Conservation (phyloP, 2,113 vertebrate species). For the Brienomyrus longianalis region DNA sequence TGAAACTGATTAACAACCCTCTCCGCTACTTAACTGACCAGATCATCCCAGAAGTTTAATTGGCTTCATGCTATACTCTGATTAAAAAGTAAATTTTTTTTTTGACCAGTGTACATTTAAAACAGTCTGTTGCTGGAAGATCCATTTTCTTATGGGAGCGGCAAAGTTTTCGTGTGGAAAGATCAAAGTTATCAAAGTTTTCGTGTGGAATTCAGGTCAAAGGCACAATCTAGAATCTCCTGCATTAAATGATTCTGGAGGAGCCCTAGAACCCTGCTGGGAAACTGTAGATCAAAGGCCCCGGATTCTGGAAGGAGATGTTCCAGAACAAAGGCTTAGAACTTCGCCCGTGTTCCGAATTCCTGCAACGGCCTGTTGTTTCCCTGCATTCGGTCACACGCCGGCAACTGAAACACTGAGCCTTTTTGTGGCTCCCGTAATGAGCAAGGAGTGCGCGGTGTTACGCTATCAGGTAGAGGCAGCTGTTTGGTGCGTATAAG, state of each 20-base stretch:
- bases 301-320: not conserved
- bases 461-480: slow-evolving; percentile 1
- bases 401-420: not conserved
- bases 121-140: not conserved
- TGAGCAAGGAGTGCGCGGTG: not conserved
- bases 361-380: not conserved
- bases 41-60: too few relatives aligned
- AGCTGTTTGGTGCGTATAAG: not conserved
- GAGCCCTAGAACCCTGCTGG: not conserved
- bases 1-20: too few relatives aligned
- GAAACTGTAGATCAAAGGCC: not conserved
- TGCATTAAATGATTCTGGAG: not conserved
- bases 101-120: not conserved
- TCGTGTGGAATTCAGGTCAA: not conserved
- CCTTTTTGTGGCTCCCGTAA: not conserved
- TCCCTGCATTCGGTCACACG: not conserved
- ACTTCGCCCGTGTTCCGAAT: not conserved
- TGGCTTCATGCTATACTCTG: too few relatives aligned
- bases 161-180: not conserved
- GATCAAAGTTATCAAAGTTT: not conserved
- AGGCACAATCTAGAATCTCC: not conserved
- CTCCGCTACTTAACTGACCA: too few relatives aligned
- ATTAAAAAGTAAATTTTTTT: not conserved
- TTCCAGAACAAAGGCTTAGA: not conserved
- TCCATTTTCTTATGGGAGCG: not conserved